phyloP scores from a whole-genome alignment of 2,888 invertebrate genomes.

The Frankliniella fusca region DNA sequence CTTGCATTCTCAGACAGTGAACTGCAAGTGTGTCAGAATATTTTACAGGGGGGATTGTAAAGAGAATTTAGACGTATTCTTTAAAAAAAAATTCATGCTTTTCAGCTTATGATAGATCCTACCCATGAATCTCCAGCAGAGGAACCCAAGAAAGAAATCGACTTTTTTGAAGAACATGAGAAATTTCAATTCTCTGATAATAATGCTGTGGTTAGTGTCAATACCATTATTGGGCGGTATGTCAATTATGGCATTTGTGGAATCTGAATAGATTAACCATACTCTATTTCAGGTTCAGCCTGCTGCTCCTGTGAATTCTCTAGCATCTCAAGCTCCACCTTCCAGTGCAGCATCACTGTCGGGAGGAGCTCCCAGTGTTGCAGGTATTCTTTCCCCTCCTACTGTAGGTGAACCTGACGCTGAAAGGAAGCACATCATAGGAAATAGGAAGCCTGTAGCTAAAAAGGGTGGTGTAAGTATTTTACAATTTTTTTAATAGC shows the following conservation, averaged over 20 bases:
- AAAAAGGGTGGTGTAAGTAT: slow-evolving; percentile 64
- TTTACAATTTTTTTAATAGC: not conserved
- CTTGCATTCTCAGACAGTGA: too few species aligned
- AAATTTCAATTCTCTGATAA: not conserved
- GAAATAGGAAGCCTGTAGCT: slow-evolving; percentile 61
- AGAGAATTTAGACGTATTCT: too few species aligned
- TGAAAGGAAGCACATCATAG: slow-evolving; percentile 65
- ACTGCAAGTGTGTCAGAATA: too few species aligned
- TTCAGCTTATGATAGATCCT: slow-evolving; percentile 69
- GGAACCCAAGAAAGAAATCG: slow-evolving; percentile 68
- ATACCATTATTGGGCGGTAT: not conserved
- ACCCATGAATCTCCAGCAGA: slow-evolving; percentile 49
- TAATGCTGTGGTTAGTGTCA: slow-evolving; percentile 31
- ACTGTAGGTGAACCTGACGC: slow-evolving; percentile 34
- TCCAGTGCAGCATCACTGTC: slow-evolving; percentile 35
- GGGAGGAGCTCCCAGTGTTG: not conserved
- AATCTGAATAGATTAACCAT: not conserved
- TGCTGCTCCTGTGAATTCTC: not conserved
- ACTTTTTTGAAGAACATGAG: slow-evolving; percentile 82
- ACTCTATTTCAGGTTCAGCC: not conserved
- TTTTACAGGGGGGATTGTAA: too few species aligned
- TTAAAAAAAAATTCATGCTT: slow-evolving; percentile 34
- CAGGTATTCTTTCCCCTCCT: not conserved
- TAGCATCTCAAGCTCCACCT: not conserved
- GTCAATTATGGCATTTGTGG: not conserved